Base-by-base conservation (phyloP, 1,140 invertebrate genomes). In the Grapholita molesta region DNA sequence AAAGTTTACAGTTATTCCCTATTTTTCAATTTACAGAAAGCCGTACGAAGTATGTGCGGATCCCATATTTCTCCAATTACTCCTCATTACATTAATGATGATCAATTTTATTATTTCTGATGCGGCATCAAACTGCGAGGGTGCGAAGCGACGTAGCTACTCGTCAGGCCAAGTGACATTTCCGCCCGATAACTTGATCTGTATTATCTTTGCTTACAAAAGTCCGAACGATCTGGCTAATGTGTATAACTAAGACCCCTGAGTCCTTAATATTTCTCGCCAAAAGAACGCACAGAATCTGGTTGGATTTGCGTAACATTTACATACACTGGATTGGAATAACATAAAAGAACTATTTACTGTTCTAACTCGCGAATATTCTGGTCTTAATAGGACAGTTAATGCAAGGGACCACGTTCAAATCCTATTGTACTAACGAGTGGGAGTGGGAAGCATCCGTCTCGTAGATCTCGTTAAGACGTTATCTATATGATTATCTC, bases 171-270 rank as follows among this genome's bases (percentile, higher is more conserved):
- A 82, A 86, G 83, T 86, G 85, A 85, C 83, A 82, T 82, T 82
- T 89, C 86, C 86, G 84, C 75, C 76, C 72, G 82, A 86, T 84
- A 86, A 82, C 76, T 84, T 75, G 75, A 57, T 48, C 42, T 48
- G 15, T 42, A 15, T 48, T 48, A 7, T 21, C 42, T 8, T 48
- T 21, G 42, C 42, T 21, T 9, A 48, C 1, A n/a, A 21, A 42
- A 48, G 15, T 48, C n/a, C 42, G 7, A 48, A 48, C 15, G 42
- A 48, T 21, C n/a, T 8, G 42, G 18, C n/a, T 6, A 18, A 48
- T 18, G 7, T 7, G 42, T 21, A 7, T 8, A 21, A 21, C 15
- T 21, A 7, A 0, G 5, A 18, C 42, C 42, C 21, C 18, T 21
- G 18, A 21, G 1, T 21, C 15, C 42, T 7, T 18, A 48, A 48